A percentile compares a stretch with the other conserved stretches of the same genome.
Conservation (phyloP, 2,888 invertebrate genomes). For the Athripsodes cinereus region DNA sequence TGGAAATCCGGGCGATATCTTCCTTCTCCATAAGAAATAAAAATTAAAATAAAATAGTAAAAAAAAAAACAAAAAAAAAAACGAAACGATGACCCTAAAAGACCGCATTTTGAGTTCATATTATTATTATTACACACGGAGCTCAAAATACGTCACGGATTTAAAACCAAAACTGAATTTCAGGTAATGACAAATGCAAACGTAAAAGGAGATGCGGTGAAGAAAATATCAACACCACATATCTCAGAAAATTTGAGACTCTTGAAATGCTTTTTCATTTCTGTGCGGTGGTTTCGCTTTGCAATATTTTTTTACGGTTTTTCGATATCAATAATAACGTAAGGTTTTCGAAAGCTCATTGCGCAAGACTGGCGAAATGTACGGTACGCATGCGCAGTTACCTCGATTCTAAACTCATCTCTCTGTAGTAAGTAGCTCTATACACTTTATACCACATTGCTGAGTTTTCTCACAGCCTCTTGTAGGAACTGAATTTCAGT, state of each 20-base stretch:
- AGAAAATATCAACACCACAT: no score
- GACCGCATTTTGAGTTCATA: not conserved
- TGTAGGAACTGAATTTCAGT: slow-evolving; percentile 17
- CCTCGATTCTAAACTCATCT: slow-evolving; percentile 22
- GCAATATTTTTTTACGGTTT: not conserved
- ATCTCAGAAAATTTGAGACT: no score
- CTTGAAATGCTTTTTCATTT: no score
- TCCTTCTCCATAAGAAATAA: no score
- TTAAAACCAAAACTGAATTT: not conserved
- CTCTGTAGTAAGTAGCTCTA: slow-evolving; percentile 1
- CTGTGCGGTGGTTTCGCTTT: not conserved
- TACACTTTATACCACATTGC: slow-evolving; percentile 16
- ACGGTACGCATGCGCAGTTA: slow-evolving; percentile 20
- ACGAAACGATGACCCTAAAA: not conserved
- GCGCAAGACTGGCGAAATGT: slow-evolving; percentile 21
- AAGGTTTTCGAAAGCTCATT: slow-evolving; percentile 15
- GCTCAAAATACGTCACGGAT: slow-evolving; percentile 20
- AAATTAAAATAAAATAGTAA: no score
- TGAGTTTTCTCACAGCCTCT: slow-evolving; percentile 20
- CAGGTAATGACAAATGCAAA: not conserved
- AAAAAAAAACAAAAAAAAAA: no score
- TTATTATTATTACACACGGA: no score
- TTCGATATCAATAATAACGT: not conserved
- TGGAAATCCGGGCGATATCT: no score
- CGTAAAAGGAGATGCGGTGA: not conserved